Conservation (phyloP, 2,797 vertebrate species). For the Geotrypetes seraphini region DNA sequence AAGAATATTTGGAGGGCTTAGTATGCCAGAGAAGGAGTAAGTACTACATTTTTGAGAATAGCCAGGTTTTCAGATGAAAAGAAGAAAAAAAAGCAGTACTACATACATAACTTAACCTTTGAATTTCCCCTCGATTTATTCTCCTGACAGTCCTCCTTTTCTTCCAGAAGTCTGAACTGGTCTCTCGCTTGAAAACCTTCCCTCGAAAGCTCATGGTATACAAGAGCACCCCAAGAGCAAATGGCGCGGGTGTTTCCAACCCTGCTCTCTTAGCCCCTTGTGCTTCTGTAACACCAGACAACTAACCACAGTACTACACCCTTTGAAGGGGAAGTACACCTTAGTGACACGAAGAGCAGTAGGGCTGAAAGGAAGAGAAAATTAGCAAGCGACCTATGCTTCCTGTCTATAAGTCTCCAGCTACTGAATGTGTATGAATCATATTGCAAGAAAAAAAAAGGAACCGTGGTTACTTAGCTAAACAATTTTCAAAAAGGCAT, state of each 20-base stretch:
- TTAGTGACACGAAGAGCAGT: conserved; percentile 32
- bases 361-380: conserved; percentile 48
- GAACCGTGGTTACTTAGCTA: too few relatives aligned
- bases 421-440: too few relatives aligned
- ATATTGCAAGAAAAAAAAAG: too few relatives aligned
- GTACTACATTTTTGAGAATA: too few relatives aligned
- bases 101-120: conserved; percentile 82
- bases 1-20: too few relatives aligned
- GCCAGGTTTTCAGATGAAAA: too few relatives aligned
- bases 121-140: conserved; percentile 61
- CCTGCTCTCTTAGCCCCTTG: conserved; percentile 7
- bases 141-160: conserved; percentile 62
- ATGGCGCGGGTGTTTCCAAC: conserved; percentile 13
- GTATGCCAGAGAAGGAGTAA: too few relatives aligned
- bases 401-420: background rate
- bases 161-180: conserved; percentile 70
- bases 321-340: conserved; percentile 42
- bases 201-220: conserved; percentile 82
- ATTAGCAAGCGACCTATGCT: conserved; percentile 12
- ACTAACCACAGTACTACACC: conserved; percentile 4
- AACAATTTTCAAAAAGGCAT: too few relatives aligned
- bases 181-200: conserved; percentile 57
- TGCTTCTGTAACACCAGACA: conserved; percentile 21
- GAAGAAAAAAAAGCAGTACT: conserved; percentile 47
- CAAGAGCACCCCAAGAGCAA: conserved; percentile 10